Evolutionary conservation across 1,140 invertebrate species (phyloP).

Genomic region (Diabrotica virgifera): DNA sequence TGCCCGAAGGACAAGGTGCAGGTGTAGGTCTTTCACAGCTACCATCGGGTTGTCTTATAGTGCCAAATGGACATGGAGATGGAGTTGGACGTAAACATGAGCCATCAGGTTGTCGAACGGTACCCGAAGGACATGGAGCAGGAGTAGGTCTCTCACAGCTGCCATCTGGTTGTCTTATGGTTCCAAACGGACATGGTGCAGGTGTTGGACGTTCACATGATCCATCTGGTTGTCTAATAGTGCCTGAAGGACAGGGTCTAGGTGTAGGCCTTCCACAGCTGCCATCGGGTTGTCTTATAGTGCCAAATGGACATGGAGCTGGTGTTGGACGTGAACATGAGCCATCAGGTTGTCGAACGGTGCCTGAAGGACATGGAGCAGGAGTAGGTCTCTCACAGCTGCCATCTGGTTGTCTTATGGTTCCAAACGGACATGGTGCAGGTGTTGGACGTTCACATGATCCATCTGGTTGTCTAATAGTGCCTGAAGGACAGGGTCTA

Average conservation of each 20-base stretch:
- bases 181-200: slow-evolving; percentile 10
- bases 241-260: no score
- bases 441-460: background rate
- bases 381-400: background rate
- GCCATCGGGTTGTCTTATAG: no score
- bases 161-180: slow-evolving; percentile 23
- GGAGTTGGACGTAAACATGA: background rate
- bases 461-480: slow-evolving; percentile 7
- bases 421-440: slow-evolving; percentile 20
- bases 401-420: slow-evolving; percentile 19
- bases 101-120: slow-evolving; percentile 15
- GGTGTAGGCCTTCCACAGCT: no score
- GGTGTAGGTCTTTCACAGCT: slow-evolving; percentile 14
- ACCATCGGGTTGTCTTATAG: slow-evolving; percentile 5
- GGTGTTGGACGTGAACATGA: no score
- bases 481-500: slow-evolving; percentile 6
- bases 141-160: slow-evolving; percentile 8
- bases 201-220: slow-evolving; percentile 17
- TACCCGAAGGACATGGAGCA: slow-evolving; percentile 16
- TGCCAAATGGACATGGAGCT: background rate
- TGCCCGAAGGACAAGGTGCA: background rate
- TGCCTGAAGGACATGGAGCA: slow-evolving; percentile 15
- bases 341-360: no score
- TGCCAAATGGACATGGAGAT: slow-evolving; percentile 1
- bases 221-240: no score